These are phyloP conservation scores for Vulpes ferrilata DNA, from an alignment of 2,113 vertebrate species.

Conservation along the genomic window DNA sequence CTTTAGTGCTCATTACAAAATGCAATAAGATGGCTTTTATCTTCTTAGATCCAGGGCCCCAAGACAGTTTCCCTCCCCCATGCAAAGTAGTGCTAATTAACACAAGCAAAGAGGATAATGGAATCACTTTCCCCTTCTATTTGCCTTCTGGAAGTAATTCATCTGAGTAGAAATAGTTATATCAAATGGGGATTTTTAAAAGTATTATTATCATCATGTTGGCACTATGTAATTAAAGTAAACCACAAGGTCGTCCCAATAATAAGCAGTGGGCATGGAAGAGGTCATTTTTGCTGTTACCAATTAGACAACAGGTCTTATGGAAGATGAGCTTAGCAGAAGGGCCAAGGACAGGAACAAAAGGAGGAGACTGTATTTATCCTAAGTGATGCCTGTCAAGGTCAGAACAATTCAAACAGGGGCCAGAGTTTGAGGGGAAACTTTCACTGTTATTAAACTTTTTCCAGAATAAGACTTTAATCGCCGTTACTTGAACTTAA, in stretches of 20 bases:
- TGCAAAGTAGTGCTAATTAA: conserved; percentile 69
- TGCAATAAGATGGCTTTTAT: conserved; percentile 46
- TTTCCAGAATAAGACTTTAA: conserved; percentile 9
- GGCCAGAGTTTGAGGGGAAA: not conserved
- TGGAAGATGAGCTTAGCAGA: conserved; percentile 62
- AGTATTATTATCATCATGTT: conserved; percentile 49
- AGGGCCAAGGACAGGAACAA: conserved; percentile 41
- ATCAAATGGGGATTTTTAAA: conserved; percentile 65
- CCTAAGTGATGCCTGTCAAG: not conserved
- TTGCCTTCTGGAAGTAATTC: conserved; percentile 74
- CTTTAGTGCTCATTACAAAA: conserved; percentile 67
- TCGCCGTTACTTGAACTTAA: conserved; percentile 30
- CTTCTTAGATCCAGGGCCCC: conserved; percentile 34
- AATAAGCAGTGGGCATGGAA: conserved; percentile 47
- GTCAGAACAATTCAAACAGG: not conserved
- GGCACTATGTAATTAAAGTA: conserved; percentile 71
- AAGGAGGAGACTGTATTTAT: not conserved
- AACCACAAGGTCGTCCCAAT: conserved; percentile 42
- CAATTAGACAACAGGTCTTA: conserved; percentile 55
- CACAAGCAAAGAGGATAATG: conserved; percentile 60
- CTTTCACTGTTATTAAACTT: conserved; percentile 37
- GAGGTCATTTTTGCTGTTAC: conserved; percentile 36
- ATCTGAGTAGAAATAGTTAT: conserved; percentile 61
- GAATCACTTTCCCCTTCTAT: conserved; percentile 13
- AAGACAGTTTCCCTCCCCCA: conserved; percentile 56